Evolutionary conservation across 2,888 invertebrate genomes (phyloP), one percentile per base, ranked within the genome.

Genomic region (Autographa gamma): DNA sequence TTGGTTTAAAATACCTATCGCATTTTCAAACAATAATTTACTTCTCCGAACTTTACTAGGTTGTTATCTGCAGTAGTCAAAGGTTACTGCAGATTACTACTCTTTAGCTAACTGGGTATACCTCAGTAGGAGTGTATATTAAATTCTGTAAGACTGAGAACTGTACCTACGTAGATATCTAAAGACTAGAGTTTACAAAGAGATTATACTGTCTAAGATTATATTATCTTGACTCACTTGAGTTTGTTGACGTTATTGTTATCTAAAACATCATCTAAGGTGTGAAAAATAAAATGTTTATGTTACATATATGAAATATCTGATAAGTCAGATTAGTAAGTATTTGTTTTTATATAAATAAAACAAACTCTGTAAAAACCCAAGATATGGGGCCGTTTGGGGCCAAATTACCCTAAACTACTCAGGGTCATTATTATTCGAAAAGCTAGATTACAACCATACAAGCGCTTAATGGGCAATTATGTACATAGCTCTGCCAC

Each of bases 221-320:
- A 0, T 38, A 3, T 25, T 25, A 1, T 25, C 14, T 61, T 60
- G 38, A 62, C 16, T 74, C 74, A 52, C 59, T 64, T 32, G 59
- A 70, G 76, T 77, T 79, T 79, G 71, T 75, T 76, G 67, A 79
- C 80, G 66, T 38, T 31, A 63, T 63, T 70, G 16, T 61, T 74
- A 79, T 79, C 71, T 69, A 56, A 48, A 48, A 62, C 54, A 56
- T 14, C 19, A 18, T 19, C 61, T 60, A 13, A 56, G 54, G 19
- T 56, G 25, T 56, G 9, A 25, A 11, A 25, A 56, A 25, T 25
- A 56, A 56, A 13, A 56, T 56, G 25, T 56, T 56, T 19, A 13
- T 13, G 25, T 18, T 43, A 16, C 43, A 43, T 3, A 54, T 19
- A 54, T 54, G 11, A 43, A 5, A 18, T 54, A 54, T 54, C 54